Conservation (phyloP, 2,888 invertebrate species). For the Galeopsomyia nigrocyanea region DNA sequence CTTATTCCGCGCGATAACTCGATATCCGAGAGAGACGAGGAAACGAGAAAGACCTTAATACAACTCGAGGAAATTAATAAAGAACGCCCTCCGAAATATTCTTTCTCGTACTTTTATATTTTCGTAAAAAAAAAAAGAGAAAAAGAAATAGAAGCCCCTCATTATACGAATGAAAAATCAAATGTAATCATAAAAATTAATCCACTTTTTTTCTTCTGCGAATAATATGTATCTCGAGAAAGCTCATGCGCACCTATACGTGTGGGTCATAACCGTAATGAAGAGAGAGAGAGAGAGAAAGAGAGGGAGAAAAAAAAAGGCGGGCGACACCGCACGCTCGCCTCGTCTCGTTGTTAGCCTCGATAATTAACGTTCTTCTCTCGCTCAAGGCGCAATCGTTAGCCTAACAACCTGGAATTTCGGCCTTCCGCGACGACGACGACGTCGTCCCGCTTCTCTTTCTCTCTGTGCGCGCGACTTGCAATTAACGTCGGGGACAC, state of each 20-base stretch:
- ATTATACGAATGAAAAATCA: not conserved
- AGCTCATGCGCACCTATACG: not conserved
- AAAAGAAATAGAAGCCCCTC: not conserved
- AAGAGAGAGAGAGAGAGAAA: constrained; percentile 23
- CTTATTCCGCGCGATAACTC: constrained; percentile 62
- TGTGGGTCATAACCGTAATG: not conserved
- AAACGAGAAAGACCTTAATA: constrained; percentile 47
- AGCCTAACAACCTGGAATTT: constrained; percentile 59
- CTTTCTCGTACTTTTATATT: constrained; percentile 51
- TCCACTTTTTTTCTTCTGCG: not conserved
- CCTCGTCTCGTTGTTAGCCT: constrained; percentile 56
- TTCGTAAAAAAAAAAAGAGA: not conserved
- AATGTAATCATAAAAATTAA: not conserved
- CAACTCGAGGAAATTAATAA: constrained; percentile 57
- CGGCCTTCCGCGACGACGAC: constrained; percentile 47
- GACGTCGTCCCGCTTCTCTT: constrained; percentile 15
- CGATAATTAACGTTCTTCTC: constrained; percentile 58
- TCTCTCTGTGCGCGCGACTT: not conserved
- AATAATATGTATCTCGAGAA: not conserved
- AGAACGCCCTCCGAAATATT: constrained; percentile 54
- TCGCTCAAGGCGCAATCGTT: constrained; percentile 54
- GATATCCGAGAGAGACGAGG: constrained; percentile 53
- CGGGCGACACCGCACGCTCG: constrained; percentile 16
- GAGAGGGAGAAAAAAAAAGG: constrained; percentile 48
- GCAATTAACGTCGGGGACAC: too few species aligned